A percentile compares a stretch with the other conserved stretches of the same genome.
Conservation (phyloP, 2,113 vertebrate species). For the Nibea albiflora region DNA sequence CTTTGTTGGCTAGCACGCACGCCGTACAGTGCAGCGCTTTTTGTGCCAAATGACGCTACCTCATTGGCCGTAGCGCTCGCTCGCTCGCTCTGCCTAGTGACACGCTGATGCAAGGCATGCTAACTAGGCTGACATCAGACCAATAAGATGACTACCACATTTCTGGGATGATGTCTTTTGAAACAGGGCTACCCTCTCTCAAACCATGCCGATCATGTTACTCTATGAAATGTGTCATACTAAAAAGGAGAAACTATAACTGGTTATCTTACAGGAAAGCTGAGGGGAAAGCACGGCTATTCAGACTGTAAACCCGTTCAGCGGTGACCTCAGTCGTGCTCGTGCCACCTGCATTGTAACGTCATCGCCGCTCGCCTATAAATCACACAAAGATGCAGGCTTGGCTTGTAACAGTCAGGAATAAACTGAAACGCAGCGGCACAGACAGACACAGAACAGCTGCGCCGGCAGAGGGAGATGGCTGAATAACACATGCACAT, state of each 20-base stretch:
- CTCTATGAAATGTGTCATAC: neutral
- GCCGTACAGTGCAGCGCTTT: constrained; percentile 17
- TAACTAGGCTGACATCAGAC: constrained; percentile 35
- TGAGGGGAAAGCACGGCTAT: constrained; percentile 1
- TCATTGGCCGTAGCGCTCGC: constrained; percentile 20
- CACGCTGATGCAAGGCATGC: constrained; percentile 27
- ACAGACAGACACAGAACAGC: constrained; percentile 55
- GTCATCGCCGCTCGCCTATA: constrained; percentile 34
- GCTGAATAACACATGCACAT: constrained; percentile 64
- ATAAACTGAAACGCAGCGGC: constrained; percentile 28
- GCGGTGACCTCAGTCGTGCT: constrained; percentile 38
- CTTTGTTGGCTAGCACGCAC: constrained; percentile 25
- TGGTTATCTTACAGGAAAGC: neutral
- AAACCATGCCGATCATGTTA: neutral
- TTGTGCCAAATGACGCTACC: constrained; percentile 43
- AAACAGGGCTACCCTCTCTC: neutral
- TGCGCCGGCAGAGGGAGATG: constrained; percentile 60
- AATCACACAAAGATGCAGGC: constrained; percentile 41
- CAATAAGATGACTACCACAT: neutral
- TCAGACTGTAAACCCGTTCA: constrained; percentile 18
- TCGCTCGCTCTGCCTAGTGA: constrained; percentile 16
- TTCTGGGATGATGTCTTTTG: neutral
- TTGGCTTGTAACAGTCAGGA: constrained; percentile 27
- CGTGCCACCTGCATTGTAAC: constrained; percentile 52
- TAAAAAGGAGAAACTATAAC: neutral